A percentile compares a stretch with the other conserved stretches of the same genome.
These are phyloP conservation scores for Corydoras maculifer DNA, from an alignment of 2,113 vertebrate species.

Conservation along the genomic window DNA sequence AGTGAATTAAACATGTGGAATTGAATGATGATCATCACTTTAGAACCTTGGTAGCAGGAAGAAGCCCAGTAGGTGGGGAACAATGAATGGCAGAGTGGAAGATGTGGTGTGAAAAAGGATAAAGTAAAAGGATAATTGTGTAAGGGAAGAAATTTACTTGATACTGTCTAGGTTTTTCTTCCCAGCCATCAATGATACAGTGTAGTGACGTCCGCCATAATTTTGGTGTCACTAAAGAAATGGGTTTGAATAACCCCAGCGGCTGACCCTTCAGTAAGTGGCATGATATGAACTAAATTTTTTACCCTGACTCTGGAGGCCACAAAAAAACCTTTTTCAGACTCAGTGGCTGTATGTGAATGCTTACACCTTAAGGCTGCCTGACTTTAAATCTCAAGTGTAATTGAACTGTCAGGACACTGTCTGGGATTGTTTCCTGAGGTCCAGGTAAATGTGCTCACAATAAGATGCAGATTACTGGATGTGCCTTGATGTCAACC, in stretches of 20 bases:
- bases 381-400: slow-evolving; percentile 43
- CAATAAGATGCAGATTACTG: slow-evolving; percentile 37
- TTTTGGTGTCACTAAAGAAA: slow-evolving; percentile 49
- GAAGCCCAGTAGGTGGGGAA: slow-evolving; percentile 43
- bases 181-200: slow-evolving; percentile 48
- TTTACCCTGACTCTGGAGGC: slow-evolving; percentile 37
- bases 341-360: slow-evolving; percentile 28
- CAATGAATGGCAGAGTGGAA: slow-evolving; percentile 43
- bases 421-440: slow-evolving; percentile 44
- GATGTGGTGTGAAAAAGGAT: slow-evolving; percentile 12
- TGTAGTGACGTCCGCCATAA: slow-evolving; percentile 44
- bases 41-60: slow-evolving; percentile 48
- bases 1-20: slow-evolving; percentile 59
- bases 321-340: slow-evolving; percentile 41
- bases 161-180: slow-evolving; percentile 39
- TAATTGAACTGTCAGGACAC: slow-evolving; percentile 49
- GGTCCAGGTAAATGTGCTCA: slow-evolving; percentile 32
- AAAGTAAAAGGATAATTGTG: slow-evolving; percentile 36
- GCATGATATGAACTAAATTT: slow-evolving; percentile 39
- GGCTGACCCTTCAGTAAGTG: slow-evolving; percentile 46
- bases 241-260: slow-evolving; percentile 49
- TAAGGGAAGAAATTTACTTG: slow-evolving; percentile 50
- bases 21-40: slow-evolving; percentile 37
- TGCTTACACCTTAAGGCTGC: slow-evolving; percentile 37
- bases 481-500: slow-evolving; percentile 30